Percentiles rank a stretch among this genome's conserved stretches.
Conservation (phyloP, 2,888 invertebrate species). For the Dasysyrphus albostriatus region DNA sequence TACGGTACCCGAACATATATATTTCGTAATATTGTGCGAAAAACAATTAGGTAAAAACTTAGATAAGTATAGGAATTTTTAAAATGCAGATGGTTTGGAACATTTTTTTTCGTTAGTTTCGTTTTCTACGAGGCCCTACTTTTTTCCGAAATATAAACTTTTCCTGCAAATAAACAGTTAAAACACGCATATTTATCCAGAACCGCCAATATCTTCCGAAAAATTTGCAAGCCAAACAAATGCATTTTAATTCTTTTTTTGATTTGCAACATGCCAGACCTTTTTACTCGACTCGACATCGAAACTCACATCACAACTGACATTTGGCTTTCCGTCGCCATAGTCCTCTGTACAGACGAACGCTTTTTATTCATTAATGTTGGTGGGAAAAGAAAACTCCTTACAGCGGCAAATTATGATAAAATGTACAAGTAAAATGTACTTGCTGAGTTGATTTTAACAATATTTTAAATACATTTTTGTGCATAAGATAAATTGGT, state of each 20-base stretch:
- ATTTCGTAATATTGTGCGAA: conserved; percentile 17
- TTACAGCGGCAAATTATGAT: conserved; percentile 3
- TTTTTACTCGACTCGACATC: conserved; percentile 1
- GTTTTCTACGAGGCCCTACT: not conserved
- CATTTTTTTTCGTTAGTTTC: not conserved
- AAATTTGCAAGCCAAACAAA: conserved; percentile 70
- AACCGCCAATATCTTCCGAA: conserved; percentile 62
- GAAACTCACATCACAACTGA: conserved; percentile 44
- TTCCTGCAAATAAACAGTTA: not conserved
- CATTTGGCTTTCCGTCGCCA: conserved; percentile 69
- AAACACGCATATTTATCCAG: not conserved
- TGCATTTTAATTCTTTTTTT: conserved; percentile 42
- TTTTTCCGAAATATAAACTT: not conserved
- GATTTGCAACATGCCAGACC: conserved; percentile 56
- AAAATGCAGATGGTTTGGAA: not conserved
- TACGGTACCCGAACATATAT: not conserved
- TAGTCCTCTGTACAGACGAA: conserved; percentile 52
- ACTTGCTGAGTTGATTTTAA: not conserved
- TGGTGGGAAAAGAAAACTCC: conserved; percentile 28
- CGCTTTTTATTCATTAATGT: conserved; percentile 39
- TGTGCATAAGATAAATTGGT: conserved; percentile 32
- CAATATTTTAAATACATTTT: conserved; percentile 2
- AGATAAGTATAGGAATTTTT: not conserved
- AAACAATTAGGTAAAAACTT: not conserved
- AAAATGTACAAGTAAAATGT: not conserved